phyloP scores from a whole-genome alignment of 2,888 invertebrate genomes.

The Spodoptera picta region DNA sequence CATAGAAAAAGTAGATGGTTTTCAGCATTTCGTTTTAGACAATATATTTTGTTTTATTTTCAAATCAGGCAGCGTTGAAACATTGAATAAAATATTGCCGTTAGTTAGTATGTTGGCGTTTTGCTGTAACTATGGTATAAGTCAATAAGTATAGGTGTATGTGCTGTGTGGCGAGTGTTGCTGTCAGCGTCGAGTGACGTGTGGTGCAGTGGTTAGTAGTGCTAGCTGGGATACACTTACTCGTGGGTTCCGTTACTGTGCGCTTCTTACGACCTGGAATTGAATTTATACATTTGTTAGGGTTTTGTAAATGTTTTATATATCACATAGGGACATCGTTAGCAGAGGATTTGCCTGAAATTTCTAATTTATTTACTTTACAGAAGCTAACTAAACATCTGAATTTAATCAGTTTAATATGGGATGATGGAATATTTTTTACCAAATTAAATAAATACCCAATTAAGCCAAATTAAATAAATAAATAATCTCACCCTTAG shows the following conservation, averaged over 20 bases:
- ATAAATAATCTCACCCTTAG: constrained; percentile 73
- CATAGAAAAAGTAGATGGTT: no score
- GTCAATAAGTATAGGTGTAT: constrained; percentile 14
- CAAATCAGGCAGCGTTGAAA: constrained; percentile 42
- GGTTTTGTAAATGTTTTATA: no score
- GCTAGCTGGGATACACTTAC: constrained; percentile 60
- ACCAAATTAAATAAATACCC: neutral
- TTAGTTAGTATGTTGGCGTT: constrained; percentile 43
- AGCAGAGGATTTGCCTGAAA: no score
- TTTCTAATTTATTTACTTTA: no score
- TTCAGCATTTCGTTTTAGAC: no score
- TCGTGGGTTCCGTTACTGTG: constrained; percentile 61
- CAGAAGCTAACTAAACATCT: no score
- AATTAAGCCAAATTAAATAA: neutral
- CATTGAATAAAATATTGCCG: constrained; percentile 39
- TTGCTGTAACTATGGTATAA: constrained; percentile 22
- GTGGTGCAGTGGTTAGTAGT: constrained; percentile 54
- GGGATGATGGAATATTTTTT: no score
- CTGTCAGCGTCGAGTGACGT: constrained; percentile 59
- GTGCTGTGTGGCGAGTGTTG: constrained; percentile 46
- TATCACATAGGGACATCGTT: no score
- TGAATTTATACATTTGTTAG: no score
- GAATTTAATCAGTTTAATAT: no score
- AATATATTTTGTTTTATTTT: neutral
- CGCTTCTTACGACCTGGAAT: constrained; percentile 69